Evolutionary conservation across 2,113 vertebrate genomes (phyloP), one percentile per base, ranked within the genome.

Genomic region (Tachysurus vachellii): DNA sequence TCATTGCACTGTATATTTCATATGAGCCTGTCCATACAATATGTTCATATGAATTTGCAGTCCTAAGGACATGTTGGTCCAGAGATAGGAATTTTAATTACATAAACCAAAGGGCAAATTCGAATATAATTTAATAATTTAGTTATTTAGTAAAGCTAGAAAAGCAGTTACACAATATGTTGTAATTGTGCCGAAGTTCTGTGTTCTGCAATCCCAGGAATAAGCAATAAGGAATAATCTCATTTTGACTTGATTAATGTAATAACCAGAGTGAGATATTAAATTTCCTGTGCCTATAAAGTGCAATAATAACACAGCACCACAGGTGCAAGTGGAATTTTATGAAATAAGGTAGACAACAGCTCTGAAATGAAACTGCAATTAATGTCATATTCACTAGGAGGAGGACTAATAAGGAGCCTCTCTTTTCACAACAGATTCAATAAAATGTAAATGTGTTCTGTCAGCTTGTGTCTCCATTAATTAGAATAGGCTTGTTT

Each of bases 191-290:
- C 91, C 91, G 62, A 87, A 92, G 90, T 42, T 59, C 68, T 76
- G 73, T 57, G 53, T 73, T 82, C 36, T 61, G 53, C 17, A 8
- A 68, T 94, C 93, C 92, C 92, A 88, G 91, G 93, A 90, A 94
- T 92, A 92, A 62, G 70, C 91, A 95, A 94, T 93, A 94, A 92
- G 93, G 36, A 36, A 36, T 94, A 94, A 94, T 91, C 91, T 92
- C 88, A 94, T 94, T 95, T 93, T 93, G 92, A 95, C 93, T 95
- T 96, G 95, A 95, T 95, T 96, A 95, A 95, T 94, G 94, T 91
- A 92, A 95, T 95, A 94, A 94, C 93, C 93, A 92, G 93, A 93
- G 93, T 91, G 92, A 95, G 94, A 95, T 94, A 93, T 95, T 92
- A 95, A 92, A 96, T 95, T 95, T 93, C 92, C 91, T 85, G 91